phyloP scores from a whole-genome alignment of 2,113 vertebrate genomes.

The Otolemur garnettii region DNA sequence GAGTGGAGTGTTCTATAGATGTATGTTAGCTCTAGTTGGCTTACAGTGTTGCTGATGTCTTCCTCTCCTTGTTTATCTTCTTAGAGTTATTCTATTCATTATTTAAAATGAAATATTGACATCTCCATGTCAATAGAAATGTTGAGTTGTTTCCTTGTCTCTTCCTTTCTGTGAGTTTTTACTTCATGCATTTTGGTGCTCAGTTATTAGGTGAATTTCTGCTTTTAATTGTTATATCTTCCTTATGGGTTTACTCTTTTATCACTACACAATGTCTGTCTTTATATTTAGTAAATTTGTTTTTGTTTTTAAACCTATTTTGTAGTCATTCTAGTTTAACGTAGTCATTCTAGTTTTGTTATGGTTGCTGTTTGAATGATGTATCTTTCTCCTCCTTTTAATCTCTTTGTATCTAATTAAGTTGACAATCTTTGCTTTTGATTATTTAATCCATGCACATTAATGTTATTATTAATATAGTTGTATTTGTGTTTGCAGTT shows the following conservation, averaged over 20 bases:
- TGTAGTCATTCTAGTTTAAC: background rate
- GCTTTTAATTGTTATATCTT: background rate
- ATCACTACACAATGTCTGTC: background rate
- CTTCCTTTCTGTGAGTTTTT: background rate
- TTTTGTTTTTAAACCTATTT: constrained; percentile 9
- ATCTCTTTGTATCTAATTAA: background rate
- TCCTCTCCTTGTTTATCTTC: background rate
- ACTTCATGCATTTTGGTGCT: background rate
- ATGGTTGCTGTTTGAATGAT: background rate
- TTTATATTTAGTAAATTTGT: background rate
- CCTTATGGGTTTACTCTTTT: background rate
- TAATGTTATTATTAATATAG: background rate
- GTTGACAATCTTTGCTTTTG: background rate
- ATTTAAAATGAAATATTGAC: background rate
- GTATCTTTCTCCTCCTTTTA: background rate
- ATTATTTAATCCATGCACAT: background rate
- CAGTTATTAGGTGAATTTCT: background rate
- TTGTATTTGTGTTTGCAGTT: background rate
- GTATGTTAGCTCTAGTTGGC: background rate
- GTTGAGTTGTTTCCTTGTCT: background rate
- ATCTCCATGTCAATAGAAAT: background rate
- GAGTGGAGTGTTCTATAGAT: background rate
- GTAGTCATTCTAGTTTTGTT: background rate
- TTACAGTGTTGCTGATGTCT: background rate
- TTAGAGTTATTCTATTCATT: background rate